phyloP scores from a whole-genome alignment of 92 coral and sea anemone species.

The Zoanthus sociatus region DNA sequence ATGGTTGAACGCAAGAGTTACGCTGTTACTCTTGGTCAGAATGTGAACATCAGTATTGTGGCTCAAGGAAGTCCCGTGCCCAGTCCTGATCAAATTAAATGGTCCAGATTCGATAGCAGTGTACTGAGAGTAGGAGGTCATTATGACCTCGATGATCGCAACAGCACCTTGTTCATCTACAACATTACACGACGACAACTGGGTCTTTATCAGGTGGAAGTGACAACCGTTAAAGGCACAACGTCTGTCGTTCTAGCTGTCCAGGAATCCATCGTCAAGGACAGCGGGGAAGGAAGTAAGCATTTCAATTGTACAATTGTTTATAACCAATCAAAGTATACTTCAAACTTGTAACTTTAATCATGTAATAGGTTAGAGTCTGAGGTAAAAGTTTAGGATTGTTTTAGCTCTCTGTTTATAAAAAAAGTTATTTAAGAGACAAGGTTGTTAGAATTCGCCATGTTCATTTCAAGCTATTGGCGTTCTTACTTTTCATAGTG shows the following conservation, averaged over 20 bases:
- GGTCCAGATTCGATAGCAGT: slow-evolving; percentile 33
- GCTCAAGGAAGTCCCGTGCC: slow-evolving; percentile 35
- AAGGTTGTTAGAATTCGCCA: too few relatives aligned
- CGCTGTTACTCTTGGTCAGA: slow-evolving; percentile 16
- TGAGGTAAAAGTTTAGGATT: too few relatives aligned
- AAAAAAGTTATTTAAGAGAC: too few relatives aligned
- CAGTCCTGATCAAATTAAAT: slow-evolving; percentile 26
- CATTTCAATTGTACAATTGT: too few relatives aligned
- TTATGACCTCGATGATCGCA: slow-evolving; percentile 1
- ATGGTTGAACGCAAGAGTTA: slow-evolving; percentile 26
- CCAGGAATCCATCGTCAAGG: not conserved
- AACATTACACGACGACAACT: slow-evolving; percentile 24
- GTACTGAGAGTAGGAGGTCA: not conserved
- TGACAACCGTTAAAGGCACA: slow-evolving; percentile 24
- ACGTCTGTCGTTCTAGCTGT: slow-evolving; percentile 15
- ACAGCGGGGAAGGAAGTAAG: slow-evolving; percentile 22
- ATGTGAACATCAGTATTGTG: slow-evolving; percentile 17
- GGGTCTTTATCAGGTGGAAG: slow-evolving; percentile 22
- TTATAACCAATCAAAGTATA: too few relatives aligned
- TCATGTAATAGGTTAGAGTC: too few relatives aligned
- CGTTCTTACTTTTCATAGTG: too few relatives aligned
- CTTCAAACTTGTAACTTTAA: too few relatives aligned
- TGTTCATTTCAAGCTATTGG: too few relatives aligned
- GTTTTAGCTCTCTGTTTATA: too few relatives aligned
- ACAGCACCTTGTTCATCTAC: slow-evolving; percentile 26